Evolutionary conservation across 2,797 vertebrate genomes (phyloP), one percentile per base, ranked within the genome.

Genomic region (Vireo griseus): DNA sequence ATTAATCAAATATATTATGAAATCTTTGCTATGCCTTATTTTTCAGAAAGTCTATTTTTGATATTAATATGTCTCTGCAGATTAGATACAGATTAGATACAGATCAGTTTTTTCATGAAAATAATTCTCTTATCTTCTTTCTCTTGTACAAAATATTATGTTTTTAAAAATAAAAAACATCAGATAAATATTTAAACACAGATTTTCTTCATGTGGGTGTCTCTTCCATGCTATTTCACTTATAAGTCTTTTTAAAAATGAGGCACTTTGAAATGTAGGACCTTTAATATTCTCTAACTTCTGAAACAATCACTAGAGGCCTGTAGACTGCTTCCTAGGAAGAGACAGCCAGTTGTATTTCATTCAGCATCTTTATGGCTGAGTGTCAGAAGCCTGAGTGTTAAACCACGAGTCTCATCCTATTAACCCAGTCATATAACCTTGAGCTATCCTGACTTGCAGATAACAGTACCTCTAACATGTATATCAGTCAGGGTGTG

Each of bases 381-480:
- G 31, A 42, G 58, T 95, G 89, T 95, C 97, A 97, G 97, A 95
- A 97, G 87, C 82, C 74, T 90, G 94, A 92, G 94, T 83, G 85
- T 90, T 96, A 96, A 95, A 93, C 92, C 84, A 94, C 58, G 68
- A 94, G 96, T 97, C 94, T 97, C 90, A 97, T 96, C 69, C 92
- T 93, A 88, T 97, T 97, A 97, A 97, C 94, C 95, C 94, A 95
- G 85, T 83, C 88, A 89, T 94, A 86, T 97, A 97, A 98, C 97
- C 96, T 97, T 97, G 96, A 98, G 95, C 83, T 88, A 95, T 77
- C 94, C 80, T 78, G 75, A 96, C 81, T 86, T 96, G 92, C 83
- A 93, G 77, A 95, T 44, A 81, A 78, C 78, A 63, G 86, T 87
- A 67, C 10, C 52, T 84, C 59, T 93, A 92, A 86, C 74, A 95